A percentile compares a stretch with the other conserved stretches of the same genome.
These are phyloP conservation scores for Bombus picipes DNA, from an alignment of 1,140 invertebrate species.

Conservation along the genomic window DNA sequence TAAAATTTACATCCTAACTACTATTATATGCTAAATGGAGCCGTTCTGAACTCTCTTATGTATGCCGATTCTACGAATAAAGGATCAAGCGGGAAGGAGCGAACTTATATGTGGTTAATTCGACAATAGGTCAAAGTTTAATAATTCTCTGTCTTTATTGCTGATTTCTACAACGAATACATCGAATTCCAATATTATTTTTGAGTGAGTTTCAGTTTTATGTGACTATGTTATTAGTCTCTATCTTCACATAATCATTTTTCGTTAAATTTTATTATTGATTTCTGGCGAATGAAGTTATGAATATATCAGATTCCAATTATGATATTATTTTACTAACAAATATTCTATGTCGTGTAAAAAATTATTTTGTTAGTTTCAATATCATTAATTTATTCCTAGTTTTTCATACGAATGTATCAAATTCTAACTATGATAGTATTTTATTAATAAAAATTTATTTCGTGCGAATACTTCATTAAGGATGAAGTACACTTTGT, in stretches of 20 bases:
- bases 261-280: not conserved
- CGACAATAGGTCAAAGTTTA: conserved; percentile 24
- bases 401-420: not conserved
- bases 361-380: not conserved
- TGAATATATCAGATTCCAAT: not conserved
- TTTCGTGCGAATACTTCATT: not conserved
- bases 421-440: no score
- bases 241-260: not conserved
- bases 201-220: not conserved
- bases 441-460: no score
- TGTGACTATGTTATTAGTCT: not conserved
- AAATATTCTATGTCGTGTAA: not conserved
- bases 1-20: not conserved
- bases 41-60: not conserved
- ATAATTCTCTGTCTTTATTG: not conserved
- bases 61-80: not conserved
- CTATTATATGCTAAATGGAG: not conserved
- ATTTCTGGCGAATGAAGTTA: not conserved
- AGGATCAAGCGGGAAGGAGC: not conserved
- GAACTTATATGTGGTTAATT: conserved; percentile 23
- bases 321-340: no score
- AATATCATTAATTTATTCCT: not conserved
- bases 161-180: not conserved
- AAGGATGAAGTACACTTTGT: not conserved
- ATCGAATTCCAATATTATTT: not conserved